Conservation (phyloP, 2,888 invertebrate genomes). For the Linnaemya vulpina region DNA sequence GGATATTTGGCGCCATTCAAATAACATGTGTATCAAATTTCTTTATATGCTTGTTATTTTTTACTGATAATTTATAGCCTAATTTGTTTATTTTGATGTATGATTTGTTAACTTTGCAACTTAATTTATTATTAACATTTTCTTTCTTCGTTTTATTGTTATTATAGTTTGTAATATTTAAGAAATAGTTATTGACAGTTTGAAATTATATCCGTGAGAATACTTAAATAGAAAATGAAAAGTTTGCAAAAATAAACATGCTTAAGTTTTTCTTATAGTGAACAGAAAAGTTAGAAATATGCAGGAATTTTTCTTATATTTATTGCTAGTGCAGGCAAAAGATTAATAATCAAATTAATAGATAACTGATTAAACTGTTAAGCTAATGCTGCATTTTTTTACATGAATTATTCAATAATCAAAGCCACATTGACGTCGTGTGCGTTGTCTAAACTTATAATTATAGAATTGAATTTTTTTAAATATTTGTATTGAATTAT, state of each 20-base stretch:
- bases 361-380: no score
- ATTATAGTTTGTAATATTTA: conserved; percentile 22
- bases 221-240: conserved; percentile 24
- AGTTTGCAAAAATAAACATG: background rate
- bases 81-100: conserved; percentile 68
- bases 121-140: conserved; percentile 58
- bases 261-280: background rate
- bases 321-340: no score
- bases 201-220: conserved; percentile 60
- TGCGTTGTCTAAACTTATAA: no score
- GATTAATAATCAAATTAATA: no score
- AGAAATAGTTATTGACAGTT: conserved; percentile 1
- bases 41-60: conserved; percentile 51
- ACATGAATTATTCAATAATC: no score
- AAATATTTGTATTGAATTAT: no score
- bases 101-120: conserved; percentile 60
- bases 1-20: conserved; percentile 65
- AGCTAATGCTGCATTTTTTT: no score
- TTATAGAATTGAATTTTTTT: no score
- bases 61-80: conserved; percentile 57
- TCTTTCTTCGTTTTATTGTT: conserved; percentile 34
- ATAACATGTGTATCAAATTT: conserved; percentile 65
- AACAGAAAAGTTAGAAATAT: background rate
- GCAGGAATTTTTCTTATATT: conserved; percentile 6
- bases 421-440: no score